phyloP scores from a whole-genome alignment of 2,797 vertebrate species.

The Todus mexicanus region DNA sequence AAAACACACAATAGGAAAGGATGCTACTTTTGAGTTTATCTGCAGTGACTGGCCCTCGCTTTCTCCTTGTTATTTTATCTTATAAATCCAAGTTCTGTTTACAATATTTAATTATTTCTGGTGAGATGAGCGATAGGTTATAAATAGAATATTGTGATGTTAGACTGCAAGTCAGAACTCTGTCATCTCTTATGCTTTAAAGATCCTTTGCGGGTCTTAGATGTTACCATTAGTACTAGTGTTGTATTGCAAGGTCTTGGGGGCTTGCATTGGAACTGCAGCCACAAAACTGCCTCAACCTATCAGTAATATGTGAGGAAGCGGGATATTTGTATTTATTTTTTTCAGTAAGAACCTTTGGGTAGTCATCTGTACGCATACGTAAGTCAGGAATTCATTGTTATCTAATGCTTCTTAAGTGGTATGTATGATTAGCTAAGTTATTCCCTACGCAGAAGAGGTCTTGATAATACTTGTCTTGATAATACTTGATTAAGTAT shows the following conservation, averaged over 20 bases:
- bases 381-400: background rate
- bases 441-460: background rate
- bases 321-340: background rate
- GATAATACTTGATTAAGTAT: background rate
- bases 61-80: background rate
- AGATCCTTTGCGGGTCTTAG: background rate
- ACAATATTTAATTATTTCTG: conserved; percentile 54
- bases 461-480: background rate
- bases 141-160: conserved; percentile 59
- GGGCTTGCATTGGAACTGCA: background rate
- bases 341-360: background rate
- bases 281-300: background rate
- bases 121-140: conserved; percentile 13
- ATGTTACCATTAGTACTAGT: background rate
- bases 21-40: background rate
- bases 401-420: conserved; percentile 7
- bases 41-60: background rate
- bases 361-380: background rate
- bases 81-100: conserved; percentile 45
- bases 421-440: background rate
- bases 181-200: conserved; percentile 39
- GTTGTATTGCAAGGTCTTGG: background rate
- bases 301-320: background rate
- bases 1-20: background rate
- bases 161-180: conserved; percentile 22